phyloP scores from a whole-genome alignment of 1,140 invertebrate genomes.

The Cyrtorhinus lividipennis region DNA sequence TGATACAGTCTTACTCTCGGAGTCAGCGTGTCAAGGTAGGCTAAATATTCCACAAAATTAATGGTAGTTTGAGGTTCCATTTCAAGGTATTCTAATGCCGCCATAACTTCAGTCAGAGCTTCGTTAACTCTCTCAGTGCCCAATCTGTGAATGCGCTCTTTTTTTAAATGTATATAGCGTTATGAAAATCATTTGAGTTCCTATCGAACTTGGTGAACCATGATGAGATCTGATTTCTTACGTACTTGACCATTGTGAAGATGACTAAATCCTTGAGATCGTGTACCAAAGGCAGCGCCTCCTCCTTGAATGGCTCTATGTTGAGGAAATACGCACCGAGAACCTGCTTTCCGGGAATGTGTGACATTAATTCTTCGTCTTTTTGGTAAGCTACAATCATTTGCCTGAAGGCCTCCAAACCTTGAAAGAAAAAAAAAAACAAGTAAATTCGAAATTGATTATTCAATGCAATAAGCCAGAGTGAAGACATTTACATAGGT shows the following conservation, averaged over 20 bases:
- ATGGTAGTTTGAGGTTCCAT: slow-evolving; percentile 43
- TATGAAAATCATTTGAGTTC: too few relatives aligned
- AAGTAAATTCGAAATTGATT: slow-evolving; percentile 19
- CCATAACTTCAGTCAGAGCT: slow-evolving; percentile 40
- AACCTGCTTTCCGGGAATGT: slow-evolving; percentile 41
- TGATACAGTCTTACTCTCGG: slow-evolving; percentile 12
- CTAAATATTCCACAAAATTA: slow-evolving; percentile 50
- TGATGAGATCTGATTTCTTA: not conserved
- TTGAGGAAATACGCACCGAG: slow-evolving; percentile 54
- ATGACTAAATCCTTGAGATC: not conserved
- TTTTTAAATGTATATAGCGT: too few relatives aligned
- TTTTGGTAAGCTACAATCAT: slow-evolving; percentile 42
- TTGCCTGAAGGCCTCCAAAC: slow-evolving; percentile 38
- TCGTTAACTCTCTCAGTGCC: slow-evolving; percentile 42
- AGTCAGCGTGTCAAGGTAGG: slow-evolving; percentile 48
- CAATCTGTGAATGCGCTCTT: slow-evolving; percentile 35
- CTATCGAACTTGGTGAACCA: too few relatives aligned
- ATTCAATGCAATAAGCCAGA: too few relatives aligned
- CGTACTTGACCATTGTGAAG: not conserved
- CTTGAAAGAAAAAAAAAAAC: slow-evolving; percentile 25
- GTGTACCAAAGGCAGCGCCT: slow-evolving; percentile 48
- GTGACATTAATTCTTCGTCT: slow-evolving; percentile 43
- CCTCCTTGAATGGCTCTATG: slow-evolving; percentile 50
- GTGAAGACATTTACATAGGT: too few relatives aligned
- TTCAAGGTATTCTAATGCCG: slow-evolving; percentile 44